Evolutionary conservation across 2,113 vertebrate species (phyloP), one percentile per base, ranked within the genome.

Genomic region (Paralichthys olivaceus): DNA sequence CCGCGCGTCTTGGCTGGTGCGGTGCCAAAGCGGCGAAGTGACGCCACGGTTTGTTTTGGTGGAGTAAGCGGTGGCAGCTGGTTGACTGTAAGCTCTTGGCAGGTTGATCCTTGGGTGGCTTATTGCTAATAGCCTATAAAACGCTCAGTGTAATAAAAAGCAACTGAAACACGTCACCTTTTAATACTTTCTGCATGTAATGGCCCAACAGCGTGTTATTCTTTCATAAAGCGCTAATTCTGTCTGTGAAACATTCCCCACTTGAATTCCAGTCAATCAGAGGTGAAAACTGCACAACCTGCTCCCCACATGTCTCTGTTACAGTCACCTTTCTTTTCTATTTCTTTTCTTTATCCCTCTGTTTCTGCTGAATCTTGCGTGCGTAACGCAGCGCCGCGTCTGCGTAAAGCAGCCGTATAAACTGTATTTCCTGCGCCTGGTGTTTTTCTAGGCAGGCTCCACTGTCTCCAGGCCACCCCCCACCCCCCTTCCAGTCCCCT

Each of bases 361-460:
- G n/a, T 73, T 49, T 69, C 71, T 74, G 47, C 45, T 66, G 67
- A 84, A 73, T 62, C 17, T 61, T 2, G 51, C 45, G 63, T 75
- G 69, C 77, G 63, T 79, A 79, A 85, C 11, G 51, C 60, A 29
- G 64, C 73, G 29, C 66, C 17, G 60, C 32, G 45, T 72, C 56
- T 28, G 64, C 45, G 15, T 66, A 17, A 69, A 81, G 72, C 59
- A n/a, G 34, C 76, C 77, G 57, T 76, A 56, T 77, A 85, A 79
- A 47, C 47, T 60, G 55, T 47, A 67, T 88, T 91, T 90, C 88
- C 90, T 88, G 75, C 77, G 64, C 71, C 70, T 74, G 80, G 40
- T 92, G 85, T 92, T 90, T 86, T 86, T 84, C 76, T 90, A 55
- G 87, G 86, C 87, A 84, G 70, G 19, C 71, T 80, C 75, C 26